These are phyloP conservation scores for Pseudachorutes palmiensis DNA, from an alignment of 1,140 invertebrate species.

Conservation along the genomic window DNA sequence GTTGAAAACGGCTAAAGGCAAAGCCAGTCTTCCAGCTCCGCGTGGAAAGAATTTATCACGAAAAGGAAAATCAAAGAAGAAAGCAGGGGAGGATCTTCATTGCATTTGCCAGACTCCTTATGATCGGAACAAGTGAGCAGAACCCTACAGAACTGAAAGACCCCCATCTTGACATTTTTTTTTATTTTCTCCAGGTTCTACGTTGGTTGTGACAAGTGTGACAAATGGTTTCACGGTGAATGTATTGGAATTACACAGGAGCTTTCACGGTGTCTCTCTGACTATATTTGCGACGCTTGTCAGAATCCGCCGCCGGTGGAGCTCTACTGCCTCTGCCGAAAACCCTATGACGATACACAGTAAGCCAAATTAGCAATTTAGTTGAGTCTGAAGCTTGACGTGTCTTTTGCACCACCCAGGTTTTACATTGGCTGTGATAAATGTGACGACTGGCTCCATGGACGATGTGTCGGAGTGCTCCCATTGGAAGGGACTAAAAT, in stretches of 20 bases:
- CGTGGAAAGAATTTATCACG: constrained; percentile 18
- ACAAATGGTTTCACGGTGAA: constrained; percentile 96
- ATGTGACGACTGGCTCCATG: constrained; percentile 99
- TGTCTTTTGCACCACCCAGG: constrained; percentile 48
- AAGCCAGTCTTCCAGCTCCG: constrained; percentile 27
- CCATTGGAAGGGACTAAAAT: constrained; percentile 90
- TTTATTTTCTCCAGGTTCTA: too few relatives aligned
- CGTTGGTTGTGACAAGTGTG: constrained; percentile 92
- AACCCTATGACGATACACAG: constrained; percentile 96
- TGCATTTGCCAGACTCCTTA: constrained; percentile 91
- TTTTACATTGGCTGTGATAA: constrained; percentile 97
- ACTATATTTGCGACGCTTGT: constrained; percentile 82
- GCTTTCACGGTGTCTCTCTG: constrained; percentile 80
- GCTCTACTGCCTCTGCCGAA: constrained; percentile 91
- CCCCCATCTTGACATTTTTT: too few relatives aligned
- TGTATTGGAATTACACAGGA: constrained; percentile 92
- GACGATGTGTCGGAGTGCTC: constrained; percentile 89
- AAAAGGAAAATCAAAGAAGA: constrained; percentile 33
- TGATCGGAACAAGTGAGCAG: constrained; percentile 84
- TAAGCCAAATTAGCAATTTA: constrained; percentile 48
- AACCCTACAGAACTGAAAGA: too few relatives aligned
- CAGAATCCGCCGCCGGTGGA: constrained; percentile 45
- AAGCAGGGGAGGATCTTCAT: constrained; percentile 66
- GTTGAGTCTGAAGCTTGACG: constrained; percentile 6
- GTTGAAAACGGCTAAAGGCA: constrained; percentile 39